Percentiles rank a stretch among this genome's conserved stretches.
These are phyloP conservation scores for Muschampia plurimacula DNA, from an alignment of 2,888 invertebrate species.

Conservation along the genomic window DNA sequence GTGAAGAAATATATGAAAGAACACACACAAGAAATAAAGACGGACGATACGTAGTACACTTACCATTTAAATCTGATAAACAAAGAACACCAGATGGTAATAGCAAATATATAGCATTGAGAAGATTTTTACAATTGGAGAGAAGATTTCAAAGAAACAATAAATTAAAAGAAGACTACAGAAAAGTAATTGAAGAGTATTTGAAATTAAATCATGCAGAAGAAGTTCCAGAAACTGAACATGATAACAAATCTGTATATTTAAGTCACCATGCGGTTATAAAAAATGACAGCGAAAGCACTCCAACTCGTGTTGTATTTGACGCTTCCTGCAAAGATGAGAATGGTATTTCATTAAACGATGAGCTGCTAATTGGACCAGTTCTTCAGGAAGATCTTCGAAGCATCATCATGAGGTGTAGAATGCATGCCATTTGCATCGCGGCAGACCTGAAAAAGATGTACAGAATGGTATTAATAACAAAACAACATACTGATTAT, in stretches of 20 bases:
- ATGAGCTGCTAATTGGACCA: background rate
- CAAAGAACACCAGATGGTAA: background rate
- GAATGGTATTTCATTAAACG: background rate
- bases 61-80: background rate
- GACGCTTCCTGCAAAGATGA: constrained; percentile 5
- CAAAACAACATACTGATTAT: background rate
- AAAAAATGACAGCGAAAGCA: background rate
- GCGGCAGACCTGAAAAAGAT: background rate
- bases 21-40: constrained; percentile 1
- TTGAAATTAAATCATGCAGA: background rate
- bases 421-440: constrained; percentile 2
- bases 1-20: background rate
- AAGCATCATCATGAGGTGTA: background rate
- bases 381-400: background rate
- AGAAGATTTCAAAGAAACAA: background rate
- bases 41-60: background rate
- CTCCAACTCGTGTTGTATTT: background rate
- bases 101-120: background rate
- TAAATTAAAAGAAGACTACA: constrained; percentile 1
- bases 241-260: background rate
- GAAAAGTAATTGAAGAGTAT: background rate
- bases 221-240: background rate
- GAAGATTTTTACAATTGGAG: background rate
- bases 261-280: background rate
- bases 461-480: constrained; percentile 1